Evolutionary conservation across 92 coral and sea anemone species (phyloP), one percentile per base, ranked within the genome.

Genomic region (Pocillopora meandrina): DNA sequence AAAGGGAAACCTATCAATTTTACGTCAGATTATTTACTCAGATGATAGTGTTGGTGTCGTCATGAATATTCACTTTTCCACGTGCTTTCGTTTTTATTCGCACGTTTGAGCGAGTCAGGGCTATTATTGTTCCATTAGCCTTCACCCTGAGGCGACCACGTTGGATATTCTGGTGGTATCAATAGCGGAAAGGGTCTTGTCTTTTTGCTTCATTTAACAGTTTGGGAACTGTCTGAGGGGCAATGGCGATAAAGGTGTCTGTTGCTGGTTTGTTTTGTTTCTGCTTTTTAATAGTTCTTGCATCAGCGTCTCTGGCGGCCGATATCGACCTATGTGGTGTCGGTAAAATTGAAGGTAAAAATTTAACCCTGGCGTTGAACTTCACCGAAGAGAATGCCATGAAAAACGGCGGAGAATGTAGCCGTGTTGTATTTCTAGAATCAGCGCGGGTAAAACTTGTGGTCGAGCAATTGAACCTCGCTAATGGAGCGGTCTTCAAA

Each of bases 291-390:
- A 26, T 35, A 12, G 60, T 23, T 10, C 15, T 82, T 72, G 47
- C 60, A 71, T 82, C 72, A 61, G 49, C 71, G n/a, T n/a, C 61
- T 11, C 15, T 31, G 19, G 64, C 79, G 23, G 63, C 74, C 8
- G 23, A 20, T 8, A 56, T 79, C 82, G 94, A 87, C 61, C 55
- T 91, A 55, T 91, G 94, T 71, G 91, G 61, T 11, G 56, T 20
- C 61, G 86, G 75, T 70, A 78, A 78, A 73, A 91, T 91, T 72
- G 64, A 26, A 26, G 71, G 47, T 19, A 63, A 57, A 21, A 79
- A 80, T 59, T 72, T 87, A n/a, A 88, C 71, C 1, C 72, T 91
- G 18, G 68, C 84, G 68, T 65, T 91, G 68, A 79, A 88, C 61
- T 61, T 84, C 64, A 75, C 89, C 12, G 10, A 71, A 13, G 62